Conservation (phyloP, 2,797 vertebrate species). For the Xenopus petersii region DNA sequence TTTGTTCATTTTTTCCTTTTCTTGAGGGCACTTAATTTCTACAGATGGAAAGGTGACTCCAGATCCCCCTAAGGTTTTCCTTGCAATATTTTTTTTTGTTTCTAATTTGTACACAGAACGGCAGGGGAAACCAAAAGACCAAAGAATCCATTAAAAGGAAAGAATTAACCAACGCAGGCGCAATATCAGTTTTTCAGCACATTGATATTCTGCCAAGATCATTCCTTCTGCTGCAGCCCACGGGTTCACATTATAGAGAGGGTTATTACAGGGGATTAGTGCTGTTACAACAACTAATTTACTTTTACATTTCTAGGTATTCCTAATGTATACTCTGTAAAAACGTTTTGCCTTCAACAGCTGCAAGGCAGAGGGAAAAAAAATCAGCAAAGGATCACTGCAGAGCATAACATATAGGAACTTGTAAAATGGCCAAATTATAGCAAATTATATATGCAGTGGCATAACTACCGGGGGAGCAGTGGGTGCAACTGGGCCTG, state of each 20-base stretch:
- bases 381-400: too few species aligned
- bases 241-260: constrained; percentile 37
- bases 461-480: too few species aligned
- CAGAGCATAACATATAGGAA: too few species aligned
- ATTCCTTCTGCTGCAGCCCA: constrained; percentile 18
- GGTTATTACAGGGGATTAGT: constrained; percentile 47
- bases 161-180: constrained; percentile 30
- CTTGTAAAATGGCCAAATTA: too few species aligned
- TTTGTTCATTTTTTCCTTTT: constrained; percentile 25
- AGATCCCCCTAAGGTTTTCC: constrained; percentile 32
- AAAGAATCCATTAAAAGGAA: constrained; percentile 25
- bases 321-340: constrained; percentile 47
- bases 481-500: too few species aligned
- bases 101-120: constrained; percentile 37
- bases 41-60: constrained; percentile 47
- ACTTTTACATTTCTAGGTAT: constrained; percentile 42
- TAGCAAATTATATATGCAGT: too few species aligned
- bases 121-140: constrained; percentile 14
- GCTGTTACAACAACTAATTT: constrained; percentile 48
- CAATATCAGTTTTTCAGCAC: constrained; percentile 32
- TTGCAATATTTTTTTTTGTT: constrained; percentile 18
- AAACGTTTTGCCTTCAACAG: constrained; percentile 35
- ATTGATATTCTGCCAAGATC: constrained; percentile 36
- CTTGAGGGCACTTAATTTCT: constrained; percentile 32
- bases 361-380: constrained; percentile 3